Evolutionary conservation across 2,888 invertebrate species (phyloP), one percentile per base, ranked within the genome.

Genomic region (Cerastis leucographa): DNA sequence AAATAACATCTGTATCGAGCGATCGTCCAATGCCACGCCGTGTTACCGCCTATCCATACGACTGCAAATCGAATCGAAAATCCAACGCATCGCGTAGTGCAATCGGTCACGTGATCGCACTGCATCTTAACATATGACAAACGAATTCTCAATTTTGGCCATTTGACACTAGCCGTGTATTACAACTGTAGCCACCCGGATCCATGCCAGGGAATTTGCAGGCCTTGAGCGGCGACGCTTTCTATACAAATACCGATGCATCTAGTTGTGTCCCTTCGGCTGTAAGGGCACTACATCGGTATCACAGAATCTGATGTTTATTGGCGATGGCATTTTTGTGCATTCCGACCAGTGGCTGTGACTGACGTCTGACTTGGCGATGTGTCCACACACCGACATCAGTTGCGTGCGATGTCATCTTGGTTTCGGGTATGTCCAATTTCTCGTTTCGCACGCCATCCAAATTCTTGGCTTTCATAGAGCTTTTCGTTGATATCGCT

Each of bases 181-280:
- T 90, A 91, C 91, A 90, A 87, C 88, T 86, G 92, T 90, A 92
- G 92, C 92, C 92, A 91, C 88, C 91, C 92, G 92, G 89, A 93
- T 90, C 90, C 89, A 93, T 96, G 96, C 96, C 96, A 96, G 95
- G 90, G 94, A 96, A 96, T 96, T 93, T 89, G 90, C 88, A 92
- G 92, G 91, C 94, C 94, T 94, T 94, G 95, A 91, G 87, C 89
- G 83, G 85, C 89, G 90, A 88, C 91, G 93, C 90, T 94, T 95
- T 95, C 93, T 93, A 91, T 90, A 89, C 90, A 92, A 92, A 93
- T 93, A 92, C 90, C 89, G 90, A 78, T 91, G 89, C 90, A 90
- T 90, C 90, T 94, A 94, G 95, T 94, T 89, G 91, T 88, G 91
- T 92, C 92, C 91, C 93, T 93, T 92, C 92, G 88, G 85, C 90